These are phyloP conservation scores for Tangara arthus DNA, from an alignment of 2,797 vertebrate species.

Conservation along the genomic window DNA sequence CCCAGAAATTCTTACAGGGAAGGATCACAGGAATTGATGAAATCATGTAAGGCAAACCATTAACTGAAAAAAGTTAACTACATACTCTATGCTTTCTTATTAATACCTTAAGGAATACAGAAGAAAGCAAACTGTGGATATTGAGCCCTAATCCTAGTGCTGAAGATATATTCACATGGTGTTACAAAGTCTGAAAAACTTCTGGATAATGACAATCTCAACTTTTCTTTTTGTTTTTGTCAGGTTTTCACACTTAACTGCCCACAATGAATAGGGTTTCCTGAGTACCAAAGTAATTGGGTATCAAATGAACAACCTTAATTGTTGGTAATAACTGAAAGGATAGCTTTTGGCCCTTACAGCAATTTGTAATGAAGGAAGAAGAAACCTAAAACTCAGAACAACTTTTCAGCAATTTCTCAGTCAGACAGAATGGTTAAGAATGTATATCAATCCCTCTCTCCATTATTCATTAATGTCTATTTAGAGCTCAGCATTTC, in stretches of 20 bases:
- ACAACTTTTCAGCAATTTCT: slow-evolving; percentile 17
- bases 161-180: not conserved
- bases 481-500: not conserved
- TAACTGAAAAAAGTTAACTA: not conserved
- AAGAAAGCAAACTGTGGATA: not conserved
- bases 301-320: slow-evolving; percentile 28
- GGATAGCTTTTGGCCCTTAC: not conserved
- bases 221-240: slow-evolving; percentile 3
- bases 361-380: not conserved
- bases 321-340: slow-evolving; percentile 42
- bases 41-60: not conserved
- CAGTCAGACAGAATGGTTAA: not conserved
- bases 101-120: not conserved
- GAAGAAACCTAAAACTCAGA: not conserved
- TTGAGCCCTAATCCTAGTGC: not conserved
- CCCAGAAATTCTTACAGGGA: not conserved
- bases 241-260: slow-evolving; percentile 39
- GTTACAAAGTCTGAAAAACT: not conserved
- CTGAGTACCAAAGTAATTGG: slow-evolving; percentile 24
- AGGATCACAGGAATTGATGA: not conserved
- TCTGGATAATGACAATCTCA: not conserved
- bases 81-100: not conserved
- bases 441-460: not conserved
- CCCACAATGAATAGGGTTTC: slow-evolving; percentile 27
- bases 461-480: not conserved